phyloP scores from a whole-genome alignment of 2,797 vertebrate genomes.

The Odontamblyopus lacepedii region DNA sequence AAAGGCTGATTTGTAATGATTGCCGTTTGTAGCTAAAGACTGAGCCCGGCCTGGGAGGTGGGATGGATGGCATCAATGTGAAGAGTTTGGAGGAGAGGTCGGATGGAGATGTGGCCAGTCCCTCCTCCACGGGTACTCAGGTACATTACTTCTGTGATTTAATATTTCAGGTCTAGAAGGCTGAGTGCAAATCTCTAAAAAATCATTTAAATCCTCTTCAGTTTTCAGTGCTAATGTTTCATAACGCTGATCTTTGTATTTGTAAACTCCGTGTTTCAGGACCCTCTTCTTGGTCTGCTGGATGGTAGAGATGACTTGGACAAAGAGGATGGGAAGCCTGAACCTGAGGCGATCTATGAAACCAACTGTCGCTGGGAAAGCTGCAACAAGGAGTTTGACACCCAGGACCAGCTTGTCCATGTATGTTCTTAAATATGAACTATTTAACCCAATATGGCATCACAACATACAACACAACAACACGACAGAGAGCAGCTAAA shows the following conservation, averaged over 20 bases:
- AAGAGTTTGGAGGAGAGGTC: constrained; percentile 90
- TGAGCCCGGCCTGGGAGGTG: constrained; percentile 83
- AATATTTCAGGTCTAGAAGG: background rate
- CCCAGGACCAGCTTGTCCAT: constrained; percentile 96
- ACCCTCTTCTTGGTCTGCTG: constrained; percentile 88
- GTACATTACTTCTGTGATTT: constrained; percentile 58
- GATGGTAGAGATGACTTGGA: constrained; percentile 92
- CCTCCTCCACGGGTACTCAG: constrained; percentile 93
- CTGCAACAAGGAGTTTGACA: constrained; percentile 96
- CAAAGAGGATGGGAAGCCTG: constrained; percentile 92
- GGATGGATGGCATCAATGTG: constrained; percentile 81
- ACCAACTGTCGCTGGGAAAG: constrained; percentile 97
- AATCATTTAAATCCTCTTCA: background rate
- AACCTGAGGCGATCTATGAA: constrained; percentile 91
- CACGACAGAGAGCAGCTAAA: too few species aligned
- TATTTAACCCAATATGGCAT: background rate
- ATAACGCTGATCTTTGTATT: background rate
- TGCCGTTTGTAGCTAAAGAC: constrained; percentile 84
- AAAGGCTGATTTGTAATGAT: background rate
- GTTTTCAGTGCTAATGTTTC: background rate
- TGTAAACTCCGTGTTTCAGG: constrained; percentile 68
- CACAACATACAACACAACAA: too few species aligned
- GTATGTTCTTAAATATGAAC: constrained; percentile 73
- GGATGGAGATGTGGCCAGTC: constrained; percentile 92
- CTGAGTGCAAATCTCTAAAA: background rate